Base-by-base conservation (phyloP, 2,113 vertebrate species). In the Myotis davidii region DNA sequence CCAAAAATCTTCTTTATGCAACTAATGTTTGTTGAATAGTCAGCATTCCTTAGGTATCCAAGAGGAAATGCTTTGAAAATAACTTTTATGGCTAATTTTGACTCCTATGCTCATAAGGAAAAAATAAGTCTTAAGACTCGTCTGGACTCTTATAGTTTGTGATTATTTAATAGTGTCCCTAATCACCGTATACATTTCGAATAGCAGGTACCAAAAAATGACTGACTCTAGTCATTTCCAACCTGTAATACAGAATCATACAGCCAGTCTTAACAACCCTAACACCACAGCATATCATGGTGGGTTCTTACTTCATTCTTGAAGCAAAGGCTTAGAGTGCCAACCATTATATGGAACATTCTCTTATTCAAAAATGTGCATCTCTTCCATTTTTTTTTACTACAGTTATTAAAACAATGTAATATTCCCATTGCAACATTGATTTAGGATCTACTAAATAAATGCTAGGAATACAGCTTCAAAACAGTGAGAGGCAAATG, bases 51-150 rank as follows among this genome's bases (percentile, higher is more conserved):
- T 50, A 86, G 29, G 0, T 83, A 95, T 96, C 97, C 90, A 94
- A 98, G 84, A 98, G 98, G 98, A 98, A 98, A 98, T 97, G 97
- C 97, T 98, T 98, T 94, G 93, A 97, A 96, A 97, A 92, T 96
- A 98, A 95, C 97, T 97, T 97, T 96, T 97, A 97, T 95, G 97
- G 97, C 97, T 97, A 97, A 97, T 97, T 97, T 98, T 96, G 97
- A 94, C 96, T 96, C 45, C 97, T 79, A 45, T 85, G 76, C 96
- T 97, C 96, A 8, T 96, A 93, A 97, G 56, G 97, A 96, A 92
- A 79, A 83, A 97, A 97, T 91, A 70, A 39, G 9, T 92, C 96
- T 95, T 90, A 97, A 92, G 97, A 92, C 96, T 94, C 95, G 91
- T 95, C 92, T 96, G 95, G 96, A 70, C 93, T 96, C 59, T 95